Percentiles rank a stretch among this genome's conserved stretches.
These are phyloP conservation scores for Sthenelais limicola DNA, from an alignment of 2,888 invertebrate genomes.

Conservation along the genomic window DNA sequence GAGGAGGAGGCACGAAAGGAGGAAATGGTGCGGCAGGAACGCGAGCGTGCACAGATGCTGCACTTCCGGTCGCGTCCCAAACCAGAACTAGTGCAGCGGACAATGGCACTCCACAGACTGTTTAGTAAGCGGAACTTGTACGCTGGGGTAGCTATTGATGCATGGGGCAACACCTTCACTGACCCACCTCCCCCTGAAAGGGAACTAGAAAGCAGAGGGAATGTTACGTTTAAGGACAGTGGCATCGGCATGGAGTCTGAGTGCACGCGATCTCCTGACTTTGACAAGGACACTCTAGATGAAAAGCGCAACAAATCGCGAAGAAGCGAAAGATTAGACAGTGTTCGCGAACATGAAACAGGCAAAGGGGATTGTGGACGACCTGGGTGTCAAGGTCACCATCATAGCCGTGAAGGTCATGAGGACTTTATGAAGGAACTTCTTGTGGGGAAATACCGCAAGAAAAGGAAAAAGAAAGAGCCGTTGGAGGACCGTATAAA, in stretches of 20 bases:
- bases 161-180: slow-evolving; percentile 10
- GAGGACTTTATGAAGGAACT: slow-evolving; percentile 43
- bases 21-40: slow-evolving; percentile 4
- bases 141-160: slow-evolving; percentile 2
- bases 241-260: neutral
- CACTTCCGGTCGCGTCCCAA: slow-evolving; percentile 15
- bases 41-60: slow-evolving; percentile 10
- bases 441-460: slow-evolving; percentile 22
- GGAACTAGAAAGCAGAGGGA: neutral
- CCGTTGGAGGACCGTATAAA: slow-evolving; percentile 39
- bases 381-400: slow-evolving; percentile 4
- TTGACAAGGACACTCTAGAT: neutral
- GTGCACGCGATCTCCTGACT: neutral
- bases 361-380: slow-evolving; percentile 32
- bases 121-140: slow-evolving; percentile 28
- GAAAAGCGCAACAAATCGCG: neutral
- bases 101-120: slow-evolving; percentile 28
- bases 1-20: slow-evolving; percentile 7
- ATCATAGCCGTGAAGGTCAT: neutral
- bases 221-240: neutral
- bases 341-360: too few relatives aligned
- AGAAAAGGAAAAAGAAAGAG: slow-evolving; percentile 16
- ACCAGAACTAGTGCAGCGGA: slow-evolving; percentile 34
- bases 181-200: neutral
- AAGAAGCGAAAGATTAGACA: too few relatives aligned